Percentiles rank a stretch among this genome's conserved stretches.
Evolutionary conservation across 2,113 vertebrate species (phyloP).

Genomic region (Erythrocercus mccallii): DNA sequence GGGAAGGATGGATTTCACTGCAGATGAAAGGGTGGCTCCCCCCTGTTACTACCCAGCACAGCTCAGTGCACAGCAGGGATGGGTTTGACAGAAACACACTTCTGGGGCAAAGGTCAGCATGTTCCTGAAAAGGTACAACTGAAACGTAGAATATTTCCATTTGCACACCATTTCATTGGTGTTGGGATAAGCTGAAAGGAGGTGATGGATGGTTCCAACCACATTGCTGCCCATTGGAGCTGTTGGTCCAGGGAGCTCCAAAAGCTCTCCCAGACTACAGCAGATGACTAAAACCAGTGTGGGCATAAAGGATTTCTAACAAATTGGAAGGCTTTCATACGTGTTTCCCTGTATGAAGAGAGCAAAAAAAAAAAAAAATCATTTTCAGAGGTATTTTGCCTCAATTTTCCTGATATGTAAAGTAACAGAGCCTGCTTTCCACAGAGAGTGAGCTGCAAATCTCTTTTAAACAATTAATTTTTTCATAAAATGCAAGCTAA

Average conservation of each 20-base stretch:
- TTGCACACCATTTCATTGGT: fast-evolving
- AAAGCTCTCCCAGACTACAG: not conserved
- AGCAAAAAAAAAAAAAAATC: not conserved
- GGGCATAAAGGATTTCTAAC: not conserved
- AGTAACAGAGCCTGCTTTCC: not conserved
- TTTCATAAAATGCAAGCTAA: not conserved
- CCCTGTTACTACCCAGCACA: not conserved
- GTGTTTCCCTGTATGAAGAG: not conserved
- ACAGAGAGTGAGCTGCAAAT: fast-evolving
- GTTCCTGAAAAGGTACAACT: not conserved
- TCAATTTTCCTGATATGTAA: fast-evolving
- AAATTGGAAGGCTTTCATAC: not conserved
- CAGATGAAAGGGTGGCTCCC: not conserved
- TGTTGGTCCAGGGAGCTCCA: not conserved
- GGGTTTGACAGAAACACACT: not conserved
- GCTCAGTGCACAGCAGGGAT: not conserved
- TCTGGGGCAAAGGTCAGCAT: not conserved
- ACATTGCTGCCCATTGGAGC: not conserved
- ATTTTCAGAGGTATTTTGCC: not conserved
- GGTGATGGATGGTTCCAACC: not conserved
- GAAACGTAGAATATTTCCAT: not conserved
- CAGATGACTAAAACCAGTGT: not conserved
- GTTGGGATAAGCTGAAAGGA: not conserved
- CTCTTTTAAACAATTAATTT: not conserved
- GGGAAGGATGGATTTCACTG: slow-evolving; percentile 17